Conservation (phyloP, 2,888 invertebrate species). For the Pollenia griseotomentosa region DNA sequence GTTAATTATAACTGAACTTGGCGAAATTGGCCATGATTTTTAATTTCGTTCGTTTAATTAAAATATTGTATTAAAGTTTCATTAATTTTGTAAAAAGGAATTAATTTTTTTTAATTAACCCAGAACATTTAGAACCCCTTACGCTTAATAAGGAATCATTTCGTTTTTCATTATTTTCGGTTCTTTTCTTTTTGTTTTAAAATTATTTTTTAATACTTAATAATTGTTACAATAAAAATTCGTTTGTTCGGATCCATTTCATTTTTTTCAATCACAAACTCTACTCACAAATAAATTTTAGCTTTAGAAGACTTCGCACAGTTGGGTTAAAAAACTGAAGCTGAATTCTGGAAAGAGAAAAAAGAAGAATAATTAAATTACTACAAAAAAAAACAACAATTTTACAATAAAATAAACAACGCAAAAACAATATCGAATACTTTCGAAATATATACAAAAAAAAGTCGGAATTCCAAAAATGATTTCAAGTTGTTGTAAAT, state of each 20-base stretch:
- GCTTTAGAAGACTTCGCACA: conserved; percentile 69
- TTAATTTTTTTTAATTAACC: no score
- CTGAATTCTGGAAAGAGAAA: conserved; percentile 55
- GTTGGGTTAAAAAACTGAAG: conserved; percentile 68
- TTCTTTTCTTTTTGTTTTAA: neutral
- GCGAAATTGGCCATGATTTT: no score
- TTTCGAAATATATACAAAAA: no score
- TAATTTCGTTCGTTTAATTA: no score
- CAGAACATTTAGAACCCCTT: no score
- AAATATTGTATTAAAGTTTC: no score
- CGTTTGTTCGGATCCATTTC: no score
- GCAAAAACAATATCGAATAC: neutral
- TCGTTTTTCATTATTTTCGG: conserved; percentile 14
- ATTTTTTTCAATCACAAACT: neutral
- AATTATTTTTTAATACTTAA: neutral
- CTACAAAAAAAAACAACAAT: no score
- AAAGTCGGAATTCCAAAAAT: no score
- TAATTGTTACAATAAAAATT: conserved; percentile 12
- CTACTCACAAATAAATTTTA: conserved; percentile 41
- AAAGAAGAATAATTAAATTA: conserved; percentile 14
- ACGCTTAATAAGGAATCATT: neutral
- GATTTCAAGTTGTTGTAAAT: no score
- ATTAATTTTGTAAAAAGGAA: no score
- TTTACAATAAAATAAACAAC: neutral
- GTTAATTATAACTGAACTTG: no score